phyloP scores from a whole-genome alignment of 2,888 invertebrate species.

The Lasioglossum figueresi region DNA sequence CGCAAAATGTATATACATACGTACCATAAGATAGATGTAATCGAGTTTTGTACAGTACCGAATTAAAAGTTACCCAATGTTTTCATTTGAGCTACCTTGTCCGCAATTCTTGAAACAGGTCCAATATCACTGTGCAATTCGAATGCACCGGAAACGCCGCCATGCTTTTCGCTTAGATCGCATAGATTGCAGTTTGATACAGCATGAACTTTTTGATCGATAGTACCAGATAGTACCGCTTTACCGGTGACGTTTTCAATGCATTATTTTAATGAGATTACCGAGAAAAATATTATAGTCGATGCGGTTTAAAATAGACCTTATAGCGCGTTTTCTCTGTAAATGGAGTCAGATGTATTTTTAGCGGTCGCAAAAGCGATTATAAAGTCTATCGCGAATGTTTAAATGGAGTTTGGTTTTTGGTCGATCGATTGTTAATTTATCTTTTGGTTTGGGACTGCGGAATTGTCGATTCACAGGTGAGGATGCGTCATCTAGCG shows the following conservation, averaged over 20 bases:
- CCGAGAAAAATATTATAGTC: neutral
- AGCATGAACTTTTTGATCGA: neutral
- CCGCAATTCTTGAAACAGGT: constrained; percentile 30
- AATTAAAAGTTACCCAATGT: neutral
- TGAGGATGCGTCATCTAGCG: neutral
- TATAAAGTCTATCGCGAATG: neutral
- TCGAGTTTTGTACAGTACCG: constrained; percentile 47
- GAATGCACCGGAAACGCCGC: constrained; percentile 6
- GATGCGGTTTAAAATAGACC: neutral
- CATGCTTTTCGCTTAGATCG: neutral
- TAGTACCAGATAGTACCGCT: neutral
- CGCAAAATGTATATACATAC: constrained; percentile 51
- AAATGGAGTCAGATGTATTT: neutral
- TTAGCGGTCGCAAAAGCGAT: neutral
- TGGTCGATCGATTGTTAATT: neutral
- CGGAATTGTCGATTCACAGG: neutral
- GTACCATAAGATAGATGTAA: constrained; percentile 22
- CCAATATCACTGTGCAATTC: constrained; percentile 35
- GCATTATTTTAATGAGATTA: neutral
- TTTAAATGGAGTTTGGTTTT: neutral
- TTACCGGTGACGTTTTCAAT: neutral
- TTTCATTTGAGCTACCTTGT: neutral
- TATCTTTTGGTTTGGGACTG: neutral
- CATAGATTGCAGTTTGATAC: neutral
- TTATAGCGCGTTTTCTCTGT: neutral